Evolutionary conservation across 1,140 invertebrate species (phyloP), one percentile per base, ranked within the genome.

Genomic region (Littorina saxatilis): DNA sequence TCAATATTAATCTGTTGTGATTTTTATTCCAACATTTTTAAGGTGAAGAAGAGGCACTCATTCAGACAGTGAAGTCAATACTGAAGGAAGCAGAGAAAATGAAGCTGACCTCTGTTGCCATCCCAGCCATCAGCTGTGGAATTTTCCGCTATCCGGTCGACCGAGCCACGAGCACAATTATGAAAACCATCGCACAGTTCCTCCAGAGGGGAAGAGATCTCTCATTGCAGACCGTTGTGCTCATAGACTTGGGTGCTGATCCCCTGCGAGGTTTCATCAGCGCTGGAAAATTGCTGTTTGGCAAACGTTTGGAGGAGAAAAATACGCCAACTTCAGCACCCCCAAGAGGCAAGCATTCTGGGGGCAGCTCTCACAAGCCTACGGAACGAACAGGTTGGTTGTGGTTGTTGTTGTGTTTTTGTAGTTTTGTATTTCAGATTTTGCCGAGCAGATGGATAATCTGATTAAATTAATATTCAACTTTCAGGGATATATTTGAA

Each of bases 11-110:
- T n/a, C n/a, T n/a, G n/a, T n/a, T n/a, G n/a, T n/a, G n/a, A n/a
- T n/a, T n/a, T 47, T 47, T 47, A 9, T 47, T 17, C 17, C 40
- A 15, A 43, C 40, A n/a, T 40, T 43, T 39, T 63, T 29, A 72
- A 47, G 72, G 68, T 20, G 85, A 85, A 52, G 75, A 80, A 29
- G 43, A 79, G 35, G 20, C 39, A 13, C 70, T 87, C 9, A n/a
- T 13, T 15, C 63, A 50, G 50, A 77, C 74, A 15, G 68, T 87
- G 11, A 68, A 73, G 39, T 74, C 79, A 20, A 63, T 47, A 43
- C 55, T 87, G n/a, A 37, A 40, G n/a, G 37, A 47, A 9, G 75
- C 80, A 11, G 50, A 78, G 17, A 39, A 9, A 20, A 55, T 55
- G 27, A 23, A 79, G n/a, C 47, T 52, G 23, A 55, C 11, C 17